Evolutionary conservation across 2,888 invertebrate genomes (phyloP).

Genomic region (Dryobota labecula): DNA sequence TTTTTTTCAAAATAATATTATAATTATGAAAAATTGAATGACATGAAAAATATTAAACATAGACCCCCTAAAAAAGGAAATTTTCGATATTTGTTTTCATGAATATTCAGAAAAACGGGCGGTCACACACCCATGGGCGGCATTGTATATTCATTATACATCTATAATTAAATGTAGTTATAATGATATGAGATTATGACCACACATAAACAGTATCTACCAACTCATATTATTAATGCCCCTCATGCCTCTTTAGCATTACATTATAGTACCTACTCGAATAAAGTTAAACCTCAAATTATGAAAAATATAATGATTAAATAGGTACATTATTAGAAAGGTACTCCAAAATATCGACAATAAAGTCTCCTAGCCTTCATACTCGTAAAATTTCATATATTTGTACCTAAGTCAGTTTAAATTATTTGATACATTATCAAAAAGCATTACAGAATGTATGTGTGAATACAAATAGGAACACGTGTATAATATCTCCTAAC

Average conservation of each 20-base stretch:
- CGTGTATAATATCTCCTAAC: constrained; percentile 66
- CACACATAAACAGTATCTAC: neutral
- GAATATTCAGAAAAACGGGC: no score
- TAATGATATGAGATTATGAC: no score
- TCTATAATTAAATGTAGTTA: no score
- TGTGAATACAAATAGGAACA: constrained; percentile 63
- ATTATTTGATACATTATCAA: constrained; percentile 4
- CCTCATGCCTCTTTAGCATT: constrained; percentile 8
- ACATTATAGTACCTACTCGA: neutral
- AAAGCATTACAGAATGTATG: constrained; percentile 75
- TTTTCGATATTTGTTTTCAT: no score
- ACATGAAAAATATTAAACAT: no score
- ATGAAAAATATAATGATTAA: constrained; percentile 7
- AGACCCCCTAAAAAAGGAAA: no score
- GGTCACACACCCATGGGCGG: no score
- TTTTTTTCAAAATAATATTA: no score
- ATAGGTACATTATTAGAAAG: constrained; percentile 4
- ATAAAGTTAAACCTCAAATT: constrained; percentile 19
- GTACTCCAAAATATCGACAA: constrained; percentile 56
- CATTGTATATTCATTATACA: no score
- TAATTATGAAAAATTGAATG: no score
- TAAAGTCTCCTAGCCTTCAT: constrained; percentile 54
- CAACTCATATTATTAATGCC: neutral
- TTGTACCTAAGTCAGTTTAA: constrained; percentile 17
- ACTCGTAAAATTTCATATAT: constrained; percentile 21